These are phyloP conservation scores for Tetragonula clypearis DNA, from an alignment of 1,140 invertebrate genomes.

Conservation along the genomic window DNA sequence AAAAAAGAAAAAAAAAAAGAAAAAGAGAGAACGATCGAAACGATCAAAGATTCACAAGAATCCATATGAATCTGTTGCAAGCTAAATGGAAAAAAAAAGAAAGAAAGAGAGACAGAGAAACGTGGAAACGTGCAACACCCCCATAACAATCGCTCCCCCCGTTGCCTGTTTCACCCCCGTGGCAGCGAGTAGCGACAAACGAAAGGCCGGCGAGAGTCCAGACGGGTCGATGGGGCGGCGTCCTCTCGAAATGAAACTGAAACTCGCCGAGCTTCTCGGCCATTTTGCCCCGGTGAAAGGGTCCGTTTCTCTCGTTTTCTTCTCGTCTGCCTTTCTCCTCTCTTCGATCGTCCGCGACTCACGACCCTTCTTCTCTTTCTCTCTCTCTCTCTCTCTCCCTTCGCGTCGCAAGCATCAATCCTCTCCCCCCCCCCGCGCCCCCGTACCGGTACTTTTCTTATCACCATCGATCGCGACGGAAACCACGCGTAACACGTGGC, in stretches of 20 bases:
- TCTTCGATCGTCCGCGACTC: slow-evolving; percentile 10
- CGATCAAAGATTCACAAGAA: background rate
- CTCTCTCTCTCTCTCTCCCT: too few species aligned
- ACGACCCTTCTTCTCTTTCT: too few species aligned
- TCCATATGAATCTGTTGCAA: background rate
- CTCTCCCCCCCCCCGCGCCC: too few species aligned
- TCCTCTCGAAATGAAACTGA: slow-evolving; percentile 39
- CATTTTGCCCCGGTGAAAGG: slow-evolving; percentile 31
- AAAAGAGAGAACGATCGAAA: background rate
- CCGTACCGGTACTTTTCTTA: background rate
- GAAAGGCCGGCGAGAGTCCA: slow-evolving; percentile 6
- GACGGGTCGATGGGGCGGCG: slow-evolving; percentile 36
- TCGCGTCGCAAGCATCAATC: too few species aligned
- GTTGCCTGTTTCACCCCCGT: background rate
- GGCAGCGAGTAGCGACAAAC: background rate
- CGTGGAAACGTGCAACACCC: background rate
- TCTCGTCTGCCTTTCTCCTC: slow-evolving; percentile 6
- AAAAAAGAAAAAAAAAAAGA: background rate
- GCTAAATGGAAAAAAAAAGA: background rate
- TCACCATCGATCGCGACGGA: slow-evolving; percentile 6
- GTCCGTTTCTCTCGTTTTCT: slow-evolving; percentile 28
- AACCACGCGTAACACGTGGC: background rate
- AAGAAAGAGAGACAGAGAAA: too few species aligned
- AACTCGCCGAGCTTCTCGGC: slow-evolving; percentile 23
- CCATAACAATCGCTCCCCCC: background rate